Evolutionary conservation across 2,888 invertebrate species (phyloP), one percentile per base, ranked within the genome.

Genomic region (Yponomeuta sedellus): DNA sequence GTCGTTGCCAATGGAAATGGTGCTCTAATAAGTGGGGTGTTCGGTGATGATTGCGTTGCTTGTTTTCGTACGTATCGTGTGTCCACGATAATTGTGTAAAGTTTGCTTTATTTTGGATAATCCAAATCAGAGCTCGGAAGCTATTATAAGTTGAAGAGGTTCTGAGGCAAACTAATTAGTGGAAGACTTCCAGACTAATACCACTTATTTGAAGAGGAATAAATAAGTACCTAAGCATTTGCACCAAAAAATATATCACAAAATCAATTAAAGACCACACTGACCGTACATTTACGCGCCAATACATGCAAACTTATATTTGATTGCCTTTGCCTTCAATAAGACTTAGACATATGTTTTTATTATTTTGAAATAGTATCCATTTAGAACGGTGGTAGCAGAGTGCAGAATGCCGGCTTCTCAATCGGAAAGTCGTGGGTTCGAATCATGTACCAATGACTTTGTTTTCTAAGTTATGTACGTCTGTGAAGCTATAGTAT

Each of bases 21-120:
- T 67, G 70, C 73, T 81, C 79, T 85, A 81, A 66, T 40, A 4
- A 20, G 64, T 68, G 56, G 12, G 39, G n/a, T 52, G 65, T 73
- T 75, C 68, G 75, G 67, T 74, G 73, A 68, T 66, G 74, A 74
- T 73, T 76, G 39, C 66, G 61, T 74, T 75, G 72, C 63, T 10
- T 2, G 22, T 28, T 62, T 63, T 71, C 65, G 67, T 66, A 68
- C 66, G 71, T 78, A 75, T 77, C 75, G 71, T 71, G 70, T 77
- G 76, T 77, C 74, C 67, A 69, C 72, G 75, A 72, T 79, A 76
- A 79, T 82, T 81, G 78, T 80, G 76, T 82, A 79, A 74, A 77
- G 74, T 78, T 79, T 74, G 73, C 34, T 86, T 85, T 83, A 78
- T 78, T 81, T 83, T 77, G 81, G 78, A 74, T 77, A 75, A 75